Evolutionary conservation across 2,888 invertebrate species (phyloP), one percentile per base, ranked within the genome.

Genomic region (Frankliniella fusca): DNA sequence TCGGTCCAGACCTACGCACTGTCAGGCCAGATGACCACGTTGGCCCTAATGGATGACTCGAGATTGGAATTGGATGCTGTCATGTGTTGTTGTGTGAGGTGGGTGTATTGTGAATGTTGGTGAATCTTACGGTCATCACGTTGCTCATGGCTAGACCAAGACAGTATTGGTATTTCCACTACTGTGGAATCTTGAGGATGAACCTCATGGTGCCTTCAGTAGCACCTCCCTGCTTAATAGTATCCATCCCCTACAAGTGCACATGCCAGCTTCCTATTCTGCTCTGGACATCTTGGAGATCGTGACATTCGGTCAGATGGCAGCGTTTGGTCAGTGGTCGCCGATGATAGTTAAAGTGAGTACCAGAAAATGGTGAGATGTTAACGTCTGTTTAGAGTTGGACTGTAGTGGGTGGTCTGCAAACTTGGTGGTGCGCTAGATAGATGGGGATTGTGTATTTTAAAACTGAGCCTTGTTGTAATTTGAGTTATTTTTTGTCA

Each of bases 281-380:
- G 23, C 20, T 23, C 23, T 70, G 70, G 70, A 23, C 70, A 70
- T 23, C 70, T 23, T 70, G 70, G 70, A 70, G 23, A 27, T 7
- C 23, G 23, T 70, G 70, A 20, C 23, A 11, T 23, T 27, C 23
- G 70, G 70, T 70, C 70, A 5, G 70, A 70, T 23, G 23, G 70
- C 70, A 23, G 70, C 70, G 23, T 23, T 70, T 23, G 70, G 70
- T 20, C 70, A 70, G 70, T 70, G 70, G 70, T 70, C 70, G n/a
- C 70, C 70, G 23, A 70, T 70, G 70, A 70, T 70, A 70, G 70
- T 23, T 23, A 27, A 70, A 70, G 70, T 70, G 70, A 70, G 70
- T 70, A 70, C 70, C 70, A 70, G n/a, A 27, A 70, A 8, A 23
- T 23, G 70, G n/a, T 70, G 70, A 23, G n/a, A n/a, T 70, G 70